These are phyloP conservation scores for Theodoxus fluviatilis DNA, from an alignment of 2,888 invertebrate species.

Conservation along the genomic window DNA sequence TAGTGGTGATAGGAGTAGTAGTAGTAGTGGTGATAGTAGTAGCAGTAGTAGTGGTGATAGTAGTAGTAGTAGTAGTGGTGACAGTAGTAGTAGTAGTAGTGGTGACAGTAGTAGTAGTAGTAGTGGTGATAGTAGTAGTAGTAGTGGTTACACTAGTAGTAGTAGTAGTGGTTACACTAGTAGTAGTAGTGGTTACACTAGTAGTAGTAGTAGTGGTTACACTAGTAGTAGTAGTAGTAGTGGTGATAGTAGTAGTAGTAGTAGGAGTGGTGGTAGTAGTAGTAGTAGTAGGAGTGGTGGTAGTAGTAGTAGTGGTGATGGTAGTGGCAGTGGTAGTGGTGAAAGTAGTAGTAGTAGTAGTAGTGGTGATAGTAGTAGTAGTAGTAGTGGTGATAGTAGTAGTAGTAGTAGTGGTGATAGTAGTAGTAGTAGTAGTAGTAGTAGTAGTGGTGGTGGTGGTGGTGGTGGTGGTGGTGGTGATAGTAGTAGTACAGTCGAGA, in stretches of 20 bases:
- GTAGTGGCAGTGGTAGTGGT: not conserved
- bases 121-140: too few relatives aligned
- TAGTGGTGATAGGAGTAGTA: too few relatives aligned
- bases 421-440: conserved; percentile 8
- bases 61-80: conserved; percentile 17
- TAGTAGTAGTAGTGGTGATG: conserved; percentile 5
- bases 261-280: too few relatives aligned
- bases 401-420: conserved; percentile 17
- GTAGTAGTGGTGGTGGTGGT: not conserved
- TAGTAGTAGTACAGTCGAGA: too few relatives aligned
- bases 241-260: conserved; percentile 15
- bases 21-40: conserved; percentile 11
- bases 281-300: too few relatives aligned
- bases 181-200: too few relatives aligned
- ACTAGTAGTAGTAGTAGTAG: too few relatives aligned
- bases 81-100: not conserved
- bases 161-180: too few relatives aligned
- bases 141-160: too few relatives aligned
- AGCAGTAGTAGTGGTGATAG: conserved; percentile 16
- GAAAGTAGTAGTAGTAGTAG: conserved; percentile 16
- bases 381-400: conserved; percentile 16
- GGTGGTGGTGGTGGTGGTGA: conserved; percentile 2
- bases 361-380: conserved; percentile 17
- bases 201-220: too few relatives aligned
- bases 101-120: not conserved